Base-by-base conservation (phyloP, 1,140 invertebrate species). In the Matsumurasca onukii region DNA sequence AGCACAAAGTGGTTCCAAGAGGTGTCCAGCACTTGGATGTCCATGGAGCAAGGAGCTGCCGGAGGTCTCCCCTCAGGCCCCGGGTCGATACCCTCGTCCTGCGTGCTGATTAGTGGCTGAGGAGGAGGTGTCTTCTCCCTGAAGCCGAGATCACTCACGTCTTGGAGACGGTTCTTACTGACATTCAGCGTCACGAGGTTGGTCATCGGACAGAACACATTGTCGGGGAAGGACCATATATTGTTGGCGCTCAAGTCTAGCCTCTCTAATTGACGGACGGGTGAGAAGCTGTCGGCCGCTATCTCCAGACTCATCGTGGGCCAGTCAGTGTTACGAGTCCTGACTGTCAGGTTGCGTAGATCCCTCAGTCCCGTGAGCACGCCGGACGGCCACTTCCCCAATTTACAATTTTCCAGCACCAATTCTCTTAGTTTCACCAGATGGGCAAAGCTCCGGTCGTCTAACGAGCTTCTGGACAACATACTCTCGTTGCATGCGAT, bases 211-310 rank as follows among this genome's bases (percentile, higher is more conserved):
- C 94, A 96, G 77, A 96, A 94, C 20, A 93, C 81, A 69, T 89
- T 89, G 72, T 91, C 89, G 0, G 93, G 92, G 75, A 97, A 86
- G 20, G 90, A 89, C 88, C 90, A 92, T 71, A 97, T 91, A 76
- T 94, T 94, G 77, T 95, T 95, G 73, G 86, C 88, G 74, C 91
- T 93, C 31, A 97, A 79, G 78, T 97, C 94, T 62, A 97, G 82
- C 70, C 89, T 85, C 80, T 94, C 90, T 74, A 93, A 81, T 75
- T 91, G 86, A 69, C 86, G 81, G 49, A 89, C 86, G 49, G 86
- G 84, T 25, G 82, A 80, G 77, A 92, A 95, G 68, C 88, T 89
- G 66, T 89, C 88, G 9, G 85, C 81, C 70, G 88, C 86, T 70
- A 95, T 83, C 75, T 94, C 90, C 72, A 95, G 82, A 74, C 86